These are phyloP conservation scores for Hyperoplus immaculatus DNA, from an alignment of 2,797 vertebrate species.

Conservation along the genomic window DNA sequence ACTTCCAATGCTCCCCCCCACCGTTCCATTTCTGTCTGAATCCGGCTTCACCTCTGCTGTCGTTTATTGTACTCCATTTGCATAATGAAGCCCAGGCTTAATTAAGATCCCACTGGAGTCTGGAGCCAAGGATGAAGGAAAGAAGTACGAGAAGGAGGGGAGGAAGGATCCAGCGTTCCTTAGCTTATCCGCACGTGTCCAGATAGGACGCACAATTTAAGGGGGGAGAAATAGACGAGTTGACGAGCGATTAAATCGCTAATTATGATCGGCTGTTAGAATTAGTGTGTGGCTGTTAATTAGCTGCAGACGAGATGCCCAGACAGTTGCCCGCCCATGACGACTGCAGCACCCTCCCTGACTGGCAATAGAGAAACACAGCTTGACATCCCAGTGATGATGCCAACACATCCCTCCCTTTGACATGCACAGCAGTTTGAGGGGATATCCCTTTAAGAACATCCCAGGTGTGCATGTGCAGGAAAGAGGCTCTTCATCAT, in stretches of 20 bases:
- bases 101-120: conserved; percentile 89
- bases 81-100: conserved; percentile 89
- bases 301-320: conserved; percentile 84
- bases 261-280: conserved; percentile 87
- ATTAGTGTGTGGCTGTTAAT: conserved; percentile 86
- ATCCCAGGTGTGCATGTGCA: conserved; percentile 81
- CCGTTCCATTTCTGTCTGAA: conserved; percentile 69
- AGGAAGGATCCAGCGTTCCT: conserved; percentile 74
- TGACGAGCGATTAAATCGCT: conserved; percentile 86
- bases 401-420: conserved; percentile 80
- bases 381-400: conserved; percentile 77
- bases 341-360: conserved; percentile 73
- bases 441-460: conserved; percentile 82
- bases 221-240: conserved; percentile 69
- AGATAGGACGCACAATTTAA: conserved; percentile 80
- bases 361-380: conserved; percentile 78
- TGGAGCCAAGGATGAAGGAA: conserved; percentile 81
- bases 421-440: conserved; percentile 64
- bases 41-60: conserved; percentile 82
- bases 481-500: conserved; percentile 79
- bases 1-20: conserved; percentile 67
- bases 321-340: conserved; percentile 83
- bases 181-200: conserved; percentile 83
- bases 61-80: conserved; percentile 88
- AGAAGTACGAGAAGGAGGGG: conserved; percentile 67